Evolutionary conservation across 37 sponge, comb jelly and placozoan species (phyloP).

Genomic region (Chondrosia reniformis): DNA sequence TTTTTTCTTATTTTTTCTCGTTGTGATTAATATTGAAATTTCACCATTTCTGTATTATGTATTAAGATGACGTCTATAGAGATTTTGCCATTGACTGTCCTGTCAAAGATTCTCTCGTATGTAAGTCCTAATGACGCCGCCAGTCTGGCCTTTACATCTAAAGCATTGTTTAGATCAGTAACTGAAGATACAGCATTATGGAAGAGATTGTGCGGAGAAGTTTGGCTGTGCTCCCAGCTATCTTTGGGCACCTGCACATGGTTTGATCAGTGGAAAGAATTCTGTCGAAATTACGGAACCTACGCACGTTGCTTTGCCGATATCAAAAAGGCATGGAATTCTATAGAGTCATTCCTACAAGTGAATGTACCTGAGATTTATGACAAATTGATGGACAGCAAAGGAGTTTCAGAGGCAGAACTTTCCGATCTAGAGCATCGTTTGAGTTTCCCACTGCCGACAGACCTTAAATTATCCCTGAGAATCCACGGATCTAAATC

Average conservation of each 20-base stretch:
- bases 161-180: no score
- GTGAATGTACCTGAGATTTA: neutral
- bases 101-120: neutral
- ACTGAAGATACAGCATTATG: neutral
- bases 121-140: neutral
- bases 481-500: conserved; percentile 14
- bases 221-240: neutral
- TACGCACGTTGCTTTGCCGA: conserved; percentile 39
- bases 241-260: conserved; percentile 3
- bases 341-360: conserved; percentile 11
- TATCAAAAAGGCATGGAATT: conserved; percentile 41
- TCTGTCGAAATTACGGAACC: conserved; percentile 11
- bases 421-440: conserved; percentile 2
- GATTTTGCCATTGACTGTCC: neutral
- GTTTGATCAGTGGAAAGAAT: conserved; percentile 23
- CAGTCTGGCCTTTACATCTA: no score
- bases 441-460: conserved; percentile 26
- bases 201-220: neutral
- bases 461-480: conserved; percentile 30
- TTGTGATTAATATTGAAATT: neutral
- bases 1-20: neutral
- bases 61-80: neutral
- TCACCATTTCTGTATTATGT: neutral
- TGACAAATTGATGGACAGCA: neutral
- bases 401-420: conserved; percentile 12